phyloP scores from a whole-genome alignment of 92 coral and sea anemone species.

The Heteractis magnifica region DNA sequence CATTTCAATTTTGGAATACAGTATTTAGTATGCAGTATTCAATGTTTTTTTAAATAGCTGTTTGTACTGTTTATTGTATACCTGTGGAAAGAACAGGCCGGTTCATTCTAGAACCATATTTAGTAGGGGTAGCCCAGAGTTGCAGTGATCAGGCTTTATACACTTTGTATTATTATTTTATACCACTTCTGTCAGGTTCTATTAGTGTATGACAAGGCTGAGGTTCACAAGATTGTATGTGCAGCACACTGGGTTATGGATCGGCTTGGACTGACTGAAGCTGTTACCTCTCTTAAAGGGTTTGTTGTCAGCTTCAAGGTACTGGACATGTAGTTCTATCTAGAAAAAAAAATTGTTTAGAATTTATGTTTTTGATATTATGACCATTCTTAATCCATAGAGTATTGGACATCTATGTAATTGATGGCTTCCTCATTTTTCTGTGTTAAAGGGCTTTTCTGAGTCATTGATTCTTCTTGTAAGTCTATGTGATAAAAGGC shows the following conservation, averaged over 20 bases:
- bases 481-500: constrained; percentile 90
- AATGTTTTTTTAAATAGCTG: too few relatives aligned
- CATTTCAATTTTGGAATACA: too few relatives aligned
- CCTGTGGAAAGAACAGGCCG: too few relatives aligned
- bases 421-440: neutral
- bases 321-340: neutral
- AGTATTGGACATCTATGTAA: neutral
- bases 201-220: constrained; percentile 92
- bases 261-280: constrained; percentile 72
- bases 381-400: neutral
- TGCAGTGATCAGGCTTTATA: neutral
- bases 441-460: constrained; percentile 60
- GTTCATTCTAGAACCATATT: too few relatives aligned
- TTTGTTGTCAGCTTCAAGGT: constrained; percentile 91
- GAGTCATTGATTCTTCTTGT: constrained; percentile 81
- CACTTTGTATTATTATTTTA: neutral
- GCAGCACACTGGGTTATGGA: constrained; percentile 92
- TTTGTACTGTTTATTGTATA: too few relatives aligned
- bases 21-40: too few relatives aligned
- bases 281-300: constrained; percentile 77
- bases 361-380: neutral
- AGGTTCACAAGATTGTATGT: constrained; percentile 84
- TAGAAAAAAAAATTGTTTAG: too few relatives aligned
- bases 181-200: constrained; percentile 54
- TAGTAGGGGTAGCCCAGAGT: too few relatives aligned